Base-by-base conservation (phyloP, 2,888 invertebrate species). In the Lasioglossum vierecki region DNA sequence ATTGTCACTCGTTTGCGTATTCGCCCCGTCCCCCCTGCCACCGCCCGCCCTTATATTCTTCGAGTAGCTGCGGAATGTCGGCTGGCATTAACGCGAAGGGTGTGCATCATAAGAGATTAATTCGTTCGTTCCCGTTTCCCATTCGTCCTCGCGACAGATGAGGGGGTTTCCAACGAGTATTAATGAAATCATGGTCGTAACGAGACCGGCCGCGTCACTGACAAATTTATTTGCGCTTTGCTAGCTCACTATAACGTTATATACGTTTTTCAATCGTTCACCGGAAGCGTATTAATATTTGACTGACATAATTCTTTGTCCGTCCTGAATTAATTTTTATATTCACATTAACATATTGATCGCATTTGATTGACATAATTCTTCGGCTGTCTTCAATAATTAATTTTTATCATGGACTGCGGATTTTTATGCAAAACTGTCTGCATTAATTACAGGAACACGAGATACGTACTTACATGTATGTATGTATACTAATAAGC, bases 41-140 rank as follows among this genome's bases (percentile, higher is more conserved):
- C 63, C 73, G 46, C 35, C 11, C 39, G n/a, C 53, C 49, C 46
- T 79, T 73, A 15, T 71, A 49, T 76, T 72, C 66, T 75, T 81
- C 74, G 77, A 85, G 63, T 75, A 74, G 68, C 57, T 75, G 83
- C 53, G 44, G 85, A 76, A 86, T 82, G 70, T 79, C 75, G 74
- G 39, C 74, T 80, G 60, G 63, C 78, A 82, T 86, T 85, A 86
- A 74, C 75, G 74, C 41, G 60, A 80, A 44, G 72, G 18, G 46
- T 15, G 77, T 80, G 72, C 75, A 78, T 84, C 82, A 63, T 53
- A 30, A 53, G 74, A 84, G 78, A 85, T 86, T 86, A 83, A 82
- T 88, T 88, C 46, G 73, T 70, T 76, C 76, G 39, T 46, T 74
- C 82, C 53, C 75, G 49, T 80, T 70, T 77, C 57, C 70, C 44